Evolutionary conservation across 2,113 vertebrate genomes (phyloP).

Genomic region (Hystrix cristata): DNA sequence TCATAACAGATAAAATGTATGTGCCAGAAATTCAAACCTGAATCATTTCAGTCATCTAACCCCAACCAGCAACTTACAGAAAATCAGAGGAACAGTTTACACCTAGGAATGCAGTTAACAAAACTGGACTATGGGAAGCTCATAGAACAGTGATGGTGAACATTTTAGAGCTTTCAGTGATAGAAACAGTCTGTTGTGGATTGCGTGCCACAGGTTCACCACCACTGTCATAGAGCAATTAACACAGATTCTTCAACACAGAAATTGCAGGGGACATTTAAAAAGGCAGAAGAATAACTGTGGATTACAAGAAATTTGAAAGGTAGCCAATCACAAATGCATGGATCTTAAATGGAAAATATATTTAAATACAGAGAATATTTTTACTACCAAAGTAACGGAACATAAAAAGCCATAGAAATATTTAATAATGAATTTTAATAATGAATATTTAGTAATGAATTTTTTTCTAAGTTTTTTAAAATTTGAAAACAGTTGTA

Average conservation of each 20-base stretch:
- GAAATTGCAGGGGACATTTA: background rate
- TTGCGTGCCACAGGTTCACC: background rate
- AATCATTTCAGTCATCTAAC: background rate
- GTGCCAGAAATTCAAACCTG: conserved; percentile 32
- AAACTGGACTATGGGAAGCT: conserved; percentile 3
- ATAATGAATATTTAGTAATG: no score
- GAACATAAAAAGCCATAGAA: conserved; percentile 24
- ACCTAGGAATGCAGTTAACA: background rate
- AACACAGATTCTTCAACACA: background rate
- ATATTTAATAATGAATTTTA: conserved; percentile 14
- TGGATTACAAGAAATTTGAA: conserved; percentile 55
- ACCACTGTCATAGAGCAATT: background rate
- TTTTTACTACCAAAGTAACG: conserved; percentile 39
- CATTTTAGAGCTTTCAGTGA: background rate
- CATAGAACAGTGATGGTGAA: background rate
- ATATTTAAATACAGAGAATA: conserved; percentile 15
- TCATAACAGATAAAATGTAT: conserved; percentile 12
- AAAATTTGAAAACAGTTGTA: background rate
- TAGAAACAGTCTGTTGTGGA: background rate
- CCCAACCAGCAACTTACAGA: conserved; percentile 6
- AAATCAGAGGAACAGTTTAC: background rate
- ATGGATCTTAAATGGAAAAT: conserved; percentile 49
- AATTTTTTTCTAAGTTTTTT: conserved; percentile 54
- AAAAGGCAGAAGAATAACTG: background rate
- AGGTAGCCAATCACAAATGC: background rate